Evolutionary conservation across 2,888 invertebrate genomes (phyloP), one percentile per base, ranked within the genome.

Genomic region (Arge pagana): DNA sequence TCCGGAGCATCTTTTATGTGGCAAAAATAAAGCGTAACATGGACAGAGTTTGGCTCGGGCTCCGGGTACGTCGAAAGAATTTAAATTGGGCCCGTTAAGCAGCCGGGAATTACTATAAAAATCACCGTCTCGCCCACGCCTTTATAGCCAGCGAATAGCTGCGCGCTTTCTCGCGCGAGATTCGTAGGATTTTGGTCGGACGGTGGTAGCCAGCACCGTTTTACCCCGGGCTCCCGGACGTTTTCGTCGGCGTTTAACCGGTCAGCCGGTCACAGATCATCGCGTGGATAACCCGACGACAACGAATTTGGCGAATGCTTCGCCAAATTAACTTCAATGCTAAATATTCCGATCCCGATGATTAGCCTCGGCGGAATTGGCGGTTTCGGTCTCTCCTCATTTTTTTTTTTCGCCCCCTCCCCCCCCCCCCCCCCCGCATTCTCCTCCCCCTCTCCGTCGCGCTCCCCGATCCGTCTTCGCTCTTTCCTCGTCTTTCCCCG

Each of bases 61-160:
- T n/a, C n/a, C 60, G 53, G 57, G 57, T 58, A 54, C 62, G 63
- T 63, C 57, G 58, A 60, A 68, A 63, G 68, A 68, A 68, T 67
- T 68, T 67, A 67, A 68, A 68, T 68, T 65, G 66, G 63, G 58
- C 61, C 65, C 63, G 53, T 61, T 60, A 64, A 60, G 56, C 31
- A 35, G 33, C 13, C 57, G 58, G 60, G 61, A 65, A 67, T 67
- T 65, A 63, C 65, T 66, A 62, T 64, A 63, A 68, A 68, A 68
- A 64, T 67, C 67, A 66, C 62, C 60, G 66, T 65, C 64, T 58
- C 63, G 65, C 69, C 68, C 67, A 69, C 67, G 65, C 68, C 61
- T 61, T 61, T 68, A 66, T 67, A n/a, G 67, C 66, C 67, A 62
- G 63, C 60, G 56, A 57, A 57, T 55, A 62, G 13, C 11, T 13